phyloP scores from a whole-genome alignment of 1,140 invertebrate genomes.

The Wiebesia pumilae region DNA sequence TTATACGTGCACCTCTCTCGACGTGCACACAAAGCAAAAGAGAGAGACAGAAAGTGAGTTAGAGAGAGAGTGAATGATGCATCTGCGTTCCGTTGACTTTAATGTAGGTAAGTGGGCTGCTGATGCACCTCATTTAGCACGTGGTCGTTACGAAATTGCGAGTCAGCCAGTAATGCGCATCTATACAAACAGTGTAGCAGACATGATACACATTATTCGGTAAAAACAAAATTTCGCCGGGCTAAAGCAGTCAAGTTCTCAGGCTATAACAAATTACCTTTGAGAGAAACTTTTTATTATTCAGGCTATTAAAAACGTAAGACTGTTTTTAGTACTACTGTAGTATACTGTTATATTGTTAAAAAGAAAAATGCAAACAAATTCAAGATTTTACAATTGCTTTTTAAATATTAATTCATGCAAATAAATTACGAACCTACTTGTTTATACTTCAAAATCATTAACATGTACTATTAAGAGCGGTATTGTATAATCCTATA shows the following conservation, averaged over 20 bases:
- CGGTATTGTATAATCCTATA: not conserved
- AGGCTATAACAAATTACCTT: not conserved
- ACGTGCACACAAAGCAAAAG: not conserved
- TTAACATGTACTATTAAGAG: not conserved
- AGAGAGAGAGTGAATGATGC: conserved; percentile 47
- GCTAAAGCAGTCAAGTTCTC: not conserved
- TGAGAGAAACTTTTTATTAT: not conserved
- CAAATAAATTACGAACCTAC: no score
- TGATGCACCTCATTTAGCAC: conserved; percentile 42
- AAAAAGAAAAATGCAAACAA: no score
- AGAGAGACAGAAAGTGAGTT: conserved; percentile 51
- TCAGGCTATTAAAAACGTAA: not conserved
- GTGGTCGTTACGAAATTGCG: conserved; percentile 40
- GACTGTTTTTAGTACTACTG: no score
- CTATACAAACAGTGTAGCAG: not conserved
- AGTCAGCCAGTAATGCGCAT: not conserved
- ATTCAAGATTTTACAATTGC: no score
- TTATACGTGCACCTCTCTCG: not conserved
- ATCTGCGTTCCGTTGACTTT: conserved; percentile 51
- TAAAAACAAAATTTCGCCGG: not conserved
- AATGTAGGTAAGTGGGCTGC: conserved; percentile 75
- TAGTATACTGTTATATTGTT: no score
- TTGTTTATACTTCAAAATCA: no score
- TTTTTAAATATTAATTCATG: no score
- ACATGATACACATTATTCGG: not conserved